Evolutionary conservation across 2,797 vertebrate species (phyloP), one percentile per base, ranked within the genome.

Genomic region (Sebastes nivosus): DNA sequence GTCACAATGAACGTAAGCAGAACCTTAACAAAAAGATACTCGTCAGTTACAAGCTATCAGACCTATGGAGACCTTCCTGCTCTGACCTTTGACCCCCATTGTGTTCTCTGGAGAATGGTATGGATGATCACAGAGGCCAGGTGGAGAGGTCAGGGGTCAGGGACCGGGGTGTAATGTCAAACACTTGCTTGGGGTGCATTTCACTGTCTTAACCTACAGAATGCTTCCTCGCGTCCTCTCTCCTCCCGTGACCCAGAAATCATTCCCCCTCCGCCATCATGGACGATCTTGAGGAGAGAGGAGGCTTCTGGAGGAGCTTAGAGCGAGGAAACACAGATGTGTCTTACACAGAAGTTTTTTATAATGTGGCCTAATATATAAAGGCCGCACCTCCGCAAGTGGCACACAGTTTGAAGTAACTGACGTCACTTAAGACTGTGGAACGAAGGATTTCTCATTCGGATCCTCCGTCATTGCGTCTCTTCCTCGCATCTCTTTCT

Each of bases 51-150:
- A 42, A 64, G 38, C 20, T 24, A 20, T 55, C 27, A 65, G 12
- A 61, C 18, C 67, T 61, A 27, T 5, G 60, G 36, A 64, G 2
- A 77, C 58, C 38, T 50, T 34, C 50, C 71, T 42, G 66, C 22
- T 24, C 22, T 75, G 72, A 85, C 75, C 78, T 79, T 77, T 79
- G 57, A 88, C 20, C 63, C n/a, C n/a, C 3, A 74, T 32, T 85
- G 27, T 83, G 64, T 50, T 80, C 55, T 75, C 18, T 71, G 18
- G 12, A 70, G 38, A 85, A 77, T 66, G 50, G 72, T 25, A 29
- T 70, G 63, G 64, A 69, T 69, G 66, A 87, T 63, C 50, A 70
- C 65, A 80, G 55, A 75, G 66, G 68, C 34, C 36, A 67, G 30
- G 18, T 11, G 24, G 46, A 55, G 42, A 79, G 81, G 64, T 83